phyloP scores from a whole-genome alignment of 2,113 vertebrate genomes.

The Etia nguti region DNA sequence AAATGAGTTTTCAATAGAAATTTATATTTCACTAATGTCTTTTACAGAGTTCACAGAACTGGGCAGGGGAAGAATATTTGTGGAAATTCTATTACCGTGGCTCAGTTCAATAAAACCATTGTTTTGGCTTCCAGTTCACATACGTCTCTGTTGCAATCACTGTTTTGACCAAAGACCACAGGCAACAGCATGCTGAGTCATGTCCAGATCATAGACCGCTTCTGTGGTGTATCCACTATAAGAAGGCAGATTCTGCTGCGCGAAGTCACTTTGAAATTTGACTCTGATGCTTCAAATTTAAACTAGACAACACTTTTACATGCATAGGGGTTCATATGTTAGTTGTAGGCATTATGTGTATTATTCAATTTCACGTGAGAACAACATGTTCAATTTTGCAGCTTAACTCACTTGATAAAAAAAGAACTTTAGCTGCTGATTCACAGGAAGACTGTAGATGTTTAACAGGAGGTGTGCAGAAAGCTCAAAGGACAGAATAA shows the following conservation, averaged over 20 bases:
- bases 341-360: neutral
- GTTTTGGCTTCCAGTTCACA: neutral
- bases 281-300: neutral
- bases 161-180: neutral
- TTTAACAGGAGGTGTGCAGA: slow-evolving; percentile 72
- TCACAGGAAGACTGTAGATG: slow-evolving; percentile 76
- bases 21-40: neutral
- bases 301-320: neutral
- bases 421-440: slow-evolving; percentile 61
- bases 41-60: neutral
- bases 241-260: neutral
- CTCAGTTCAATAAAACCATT: neutral
- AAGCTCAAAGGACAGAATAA: neutral
- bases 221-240: neutral
- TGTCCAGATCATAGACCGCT: neutral
- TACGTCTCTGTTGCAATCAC: neutral
- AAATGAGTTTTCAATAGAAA: neutral
- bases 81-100: neutral
- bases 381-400: neutral
- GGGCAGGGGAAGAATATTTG: neutral
- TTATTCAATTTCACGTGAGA: neutral
- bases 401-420: neutral
- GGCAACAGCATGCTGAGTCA: neutral
- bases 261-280: neutral
- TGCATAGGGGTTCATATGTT: neutral